Conservation (phyloP, 2,797 vertebrate species). For the Oophaga sylvatica region DNA sequence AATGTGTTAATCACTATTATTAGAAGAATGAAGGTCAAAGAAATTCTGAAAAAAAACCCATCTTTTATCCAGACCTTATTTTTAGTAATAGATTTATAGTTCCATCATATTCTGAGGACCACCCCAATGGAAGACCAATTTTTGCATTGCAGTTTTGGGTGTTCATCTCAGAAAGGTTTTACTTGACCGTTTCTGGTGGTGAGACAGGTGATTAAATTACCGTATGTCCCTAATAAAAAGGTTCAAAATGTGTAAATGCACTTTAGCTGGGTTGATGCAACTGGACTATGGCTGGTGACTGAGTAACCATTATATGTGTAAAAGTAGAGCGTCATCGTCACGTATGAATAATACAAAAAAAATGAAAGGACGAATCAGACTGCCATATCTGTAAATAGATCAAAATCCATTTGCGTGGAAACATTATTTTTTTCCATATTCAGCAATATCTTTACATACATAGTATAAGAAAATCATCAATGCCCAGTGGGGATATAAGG, state of each 20-base stretch:
- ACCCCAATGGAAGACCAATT: too few relatives aligned
- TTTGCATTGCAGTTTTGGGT: too few relatives aligned
- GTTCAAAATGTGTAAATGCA: too few relatives aligned
- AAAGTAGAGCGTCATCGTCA: neutral
- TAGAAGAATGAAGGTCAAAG: neutral
- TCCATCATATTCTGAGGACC: too few relatives aligned
- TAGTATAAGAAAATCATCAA: neutral
- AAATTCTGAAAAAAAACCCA: neutral
- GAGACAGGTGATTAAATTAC: too few relatives aligned
- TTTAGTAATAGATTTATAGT: too few relatives aligned
- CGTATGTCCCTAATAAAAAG: too few relatives aligned
- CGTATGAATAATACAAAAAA: neutral
- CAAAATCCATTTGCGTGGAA: neutral
- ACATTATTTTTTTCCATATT: neutral
- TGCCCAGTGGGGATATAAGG: constrained; percentile 3
- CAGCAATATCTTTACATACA: neutral
- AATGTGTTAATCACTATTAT: neutral
- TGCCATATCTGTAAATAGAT: neutral
- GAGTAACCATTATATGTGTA: neutral
- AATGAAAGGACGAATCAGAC: neutral
- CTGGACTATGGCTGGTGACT: too few relatives aligned
- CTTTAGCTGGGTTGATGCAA: too few relatives aligned
- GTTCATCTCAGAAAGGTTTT: too few relatives aligned
- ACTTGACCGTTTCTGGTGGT: too few relatives aligned
- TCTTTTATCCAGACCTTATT: too few relatives aligned